Conservation (phyloP, 53 echinoderm and acorn worm genomes). For the Luidia sarsii region DNA sequence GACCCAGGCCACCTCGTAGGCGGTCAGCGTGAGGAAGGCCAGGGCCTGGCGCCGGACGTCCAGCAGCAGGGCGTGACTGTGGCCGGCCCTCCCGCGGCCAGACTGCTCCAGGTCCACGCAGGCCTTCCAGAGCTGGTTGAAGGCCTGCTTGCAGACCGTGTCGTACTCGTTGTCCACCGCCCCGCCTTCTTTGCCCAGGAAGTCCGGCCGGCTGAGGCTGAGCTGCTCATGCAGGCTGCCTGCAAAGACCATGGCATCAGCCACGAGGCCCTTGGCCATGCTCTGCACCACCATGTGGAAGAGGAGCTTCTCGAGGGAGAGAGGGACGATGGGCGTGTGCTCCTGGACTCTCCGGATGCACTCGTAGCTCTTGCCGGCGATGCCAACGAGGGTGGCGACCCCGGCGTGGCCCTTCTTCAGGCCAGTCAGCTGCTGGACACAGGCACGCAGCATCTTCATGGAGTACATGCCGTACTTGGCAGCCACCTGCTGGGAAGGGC, state of each 20-base stretch:
- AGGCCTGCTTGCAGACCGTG: conserved; percentile 85
- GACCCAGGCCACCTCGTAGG: conserved; percentile 72
- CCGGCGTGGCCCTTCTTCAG: conserved; percentile 27
- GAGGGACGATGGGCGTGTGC: conserved; percentile 57
- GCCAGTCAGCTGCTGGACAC: conserved; percentile 68
- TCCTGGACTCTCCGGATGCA: conserved; percentile 63
- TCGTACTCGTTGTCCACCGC: conserved; percentile 83
- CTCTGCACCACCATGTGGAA: conserved; percentile 85
- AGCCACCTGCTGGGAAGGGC: conserved; percentile 19
- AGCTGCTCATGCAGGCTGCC: conserved; percentile 63
- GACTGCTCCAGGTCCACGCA: conserved; percentile 77
- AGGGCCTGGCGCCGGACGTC: conserved; percentile 68
- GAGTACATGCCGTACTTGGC: conserved; percentile 75
- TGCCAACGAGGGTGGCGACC: conserved; percentile 42
- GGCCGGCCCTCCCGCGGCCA: conserved; percentile 34
- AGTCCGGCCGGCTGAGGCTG: conserved; percentile 22
- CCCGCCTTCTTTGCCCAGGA: conserved; percentile 35
- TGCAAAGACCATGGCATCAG: conserved; percentile 71
- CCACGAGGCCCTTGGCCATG: conserved; percentile 58
- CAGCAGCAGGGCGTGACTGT: conserved; percentile 67
- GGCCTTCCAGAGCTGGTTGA: conserved; percentile 89
- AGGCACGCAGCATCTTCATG: conserved; percentile 86
- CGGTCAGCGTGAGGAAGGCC: conserved; percentile 71
- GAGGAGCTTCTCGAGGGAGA: conserved; percentile 90
- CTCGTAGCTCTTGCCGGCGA: conserved; percentile 66